Conservation (phyloP, 2,888 invertebrate species). For the Oscheius sp. region DNA sequence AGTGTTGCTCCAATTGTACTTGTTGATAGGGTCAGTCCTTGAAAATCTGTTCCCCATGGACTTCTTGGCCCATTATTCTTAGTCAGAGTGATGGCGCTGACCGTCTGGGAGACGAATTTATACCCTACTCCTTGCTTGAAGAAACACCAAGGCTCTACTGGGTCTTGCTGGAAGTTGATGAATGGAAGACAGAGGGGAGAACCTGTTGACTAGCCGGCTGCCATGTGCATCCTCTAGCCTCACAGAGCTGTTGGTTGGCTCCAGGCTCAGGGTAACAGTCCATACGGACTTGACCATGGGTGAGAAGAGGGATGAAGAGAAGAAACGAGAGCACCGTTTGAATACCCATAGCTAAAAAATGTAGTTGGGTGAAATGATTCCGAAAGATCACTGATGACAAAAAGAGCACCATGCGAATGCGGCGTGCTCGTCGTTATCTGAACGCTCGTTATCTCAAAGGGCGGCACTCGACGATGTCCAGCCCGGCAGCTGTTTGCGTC, state of each 20-base stretch:
- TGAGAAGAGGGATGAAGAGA: not conserved
- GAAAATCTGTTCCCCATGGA: conserved; percentile 58
- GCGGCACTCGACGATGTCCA: too few species aligned
- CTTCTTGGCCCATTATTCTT: conserved; percentile 48
- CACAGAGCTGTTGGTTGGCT: conserved; percentile 47
- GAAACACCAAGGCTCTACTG: conserved; percentile 54
- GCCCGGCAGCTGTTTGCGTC: too few species aligned
- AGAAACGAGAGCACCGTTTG: not conserved
- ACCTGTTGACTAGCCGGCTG: conserved; percentile 17
- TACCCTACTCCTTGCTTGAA: conserved; percentile 57
- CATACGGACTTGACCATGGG: conserved; percentile 33
- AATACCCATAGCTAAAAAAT: too few species aligned
- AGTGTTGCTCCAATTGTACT: conserved; percentile 48
- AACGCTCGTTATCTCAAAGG: too few species aligned
- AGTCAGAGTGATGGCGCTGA: conserved; percentile 34
- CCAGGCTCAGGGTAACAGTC: conserved; percentile 62
- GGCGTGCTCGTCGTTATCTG: too few species aligned
- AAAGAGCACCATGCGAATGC: too few species aligned
- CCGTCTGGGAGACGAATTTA: conserved; percentile 34
- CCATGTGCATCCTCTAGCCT: conserved; percentile 60
- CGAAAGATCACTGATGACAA: too few species aligned
- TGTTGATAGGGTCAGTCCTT: conserved; percentile 39
- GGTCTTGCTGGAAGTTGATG: conserved; percentile 23
- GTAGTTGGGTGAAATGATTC: too few species aligned
- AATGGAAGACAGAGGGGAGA: not conserved